These are phyloP conservation scores for Leucoraja erinaceus DNA, from an alignment of 2,113 vertebrate species.

Conservation along the genomic window DNA sequence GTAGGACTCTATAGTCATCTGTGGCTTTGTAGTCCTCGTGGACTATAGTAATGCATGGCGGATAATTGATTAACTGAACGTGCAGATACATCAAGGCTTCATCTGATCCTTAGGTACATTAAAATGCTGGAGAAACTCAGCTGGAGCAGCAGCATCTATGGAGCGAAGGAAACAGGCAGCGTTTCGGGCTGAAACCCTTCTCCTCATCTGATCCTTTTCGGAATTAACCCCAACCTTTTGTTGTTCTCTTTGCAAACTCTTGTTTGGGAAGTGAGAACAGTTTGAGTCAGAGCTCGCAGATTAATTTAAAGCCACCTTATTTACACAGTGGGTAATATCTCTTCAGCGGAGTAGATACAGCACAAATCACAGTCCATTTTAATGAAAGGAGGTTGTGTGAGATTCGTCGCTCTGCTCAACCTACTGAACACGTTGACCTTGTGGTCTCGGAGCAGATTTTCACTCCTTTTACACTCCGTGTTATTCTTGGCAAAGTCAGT, in stretches of 20 bases:
- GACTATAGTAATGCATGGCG: background rate
- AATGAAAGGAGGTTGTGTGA: constrained; percentile 7
- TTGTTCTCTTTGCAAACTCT: background rate
- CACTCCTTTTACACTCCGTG: background rate
- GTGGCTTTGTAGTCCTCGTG: background rate
- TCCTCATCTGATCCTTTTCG: no score
- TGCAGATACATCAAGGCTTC: background rate
- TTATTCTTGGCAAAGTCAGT: background rate
- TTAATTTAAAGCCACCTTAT: background rate
- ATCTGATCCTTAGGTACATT: background rate
- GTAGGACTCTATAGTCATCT: no score
- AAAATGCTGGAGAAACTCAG: no score
- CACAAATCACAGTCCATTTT: background rate
- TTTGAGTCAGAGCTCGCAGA: background rate
- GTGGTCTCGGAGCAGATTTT: background rate
- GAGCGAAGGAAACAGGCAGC: no score
- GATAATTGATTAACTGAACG: background rate
- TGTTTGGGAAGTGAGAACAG: background rate
- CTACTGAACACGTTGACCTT: background rate
- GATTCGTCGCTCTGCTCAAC: background rate
- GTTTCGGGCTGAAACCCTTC: no score
- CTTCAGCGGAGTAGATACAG: background rate
- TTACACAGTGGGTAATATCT: background rate
- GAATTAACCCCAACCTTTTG: background rate
- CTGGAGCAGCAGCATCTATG: no score